A percentile compares a stretch with the other conserved stretches of the same genome.
phyloP scores from a whole-genome alignment of 2,797 vertebrate genomes.

The Neosilurus mollespiculum region DNA sequence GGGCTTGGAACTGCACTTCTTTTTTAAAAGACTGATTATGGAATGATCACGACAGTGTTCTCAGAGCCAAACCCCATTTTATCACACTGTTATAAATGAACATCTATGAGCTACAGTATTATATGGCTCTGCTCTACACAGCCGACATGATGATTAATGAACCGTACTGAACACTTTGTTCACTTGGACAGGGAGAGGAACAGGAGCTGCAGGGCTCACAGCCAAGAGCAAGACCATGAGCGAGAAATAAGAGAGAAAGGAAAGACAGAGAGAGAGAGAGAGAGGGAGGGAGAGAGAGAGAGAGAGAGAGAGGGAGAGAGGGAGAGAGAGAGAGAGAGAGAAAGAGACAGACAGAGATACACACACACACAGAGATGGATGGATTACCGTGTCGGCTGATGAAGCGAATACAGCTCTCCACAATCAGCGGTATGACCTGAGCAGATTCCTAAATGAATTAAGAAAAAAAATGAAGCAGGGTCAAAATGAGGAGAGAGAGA shows the following conservation, averaged over 20 bases:
- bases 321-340: conserved; percentile 14
- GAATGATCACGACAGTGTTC: background rate
- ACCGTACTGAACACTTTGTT: conserved; percentile 28
- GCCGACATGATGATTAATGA: conserved; percentile 38
- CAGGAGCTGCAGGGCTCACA: conserved; percentile 28
- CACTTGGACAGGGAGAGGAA: conserved; percentile 19
- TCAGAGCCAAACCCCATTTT: conserved; percentile 3
- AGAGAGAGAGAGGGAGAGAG: conserved; percentile 22
- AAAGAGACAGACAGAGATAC: conserved; percentile 19
- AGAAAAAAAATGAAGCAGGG: conserved; percentile 29
- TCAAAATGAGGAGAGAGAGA: background rate
- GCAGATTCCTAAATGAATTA: conserved; percentile 78
- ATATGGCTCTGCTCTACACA: conserved; percentile 11
- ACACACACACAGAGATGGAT: background rate
- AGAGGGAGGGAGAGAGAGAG: conserved; percentile 22
- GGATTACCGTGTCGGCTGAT: conserved; percentile 90
- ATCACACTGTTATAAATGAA: conserved; percentile 4
- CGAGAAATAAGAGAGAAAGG: too few species aligned
- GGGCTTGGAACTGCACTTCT: background rate
- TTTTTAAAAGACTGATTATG: conserved; percentile 2
- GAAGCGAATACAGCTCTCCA: conserved; percentile 97
- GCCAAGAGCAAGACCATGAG: background rate
- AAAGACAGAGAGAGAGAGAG: conserved; percentile 7
- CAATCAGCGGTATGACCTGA: conserved; percentile 92
- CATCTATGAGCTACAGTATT: conserved; percentile 1